Evolutionary conservation across 64 coral and sea anemone genomes (phyloP).

Genomic region (Acropora tenuis): DNA sequence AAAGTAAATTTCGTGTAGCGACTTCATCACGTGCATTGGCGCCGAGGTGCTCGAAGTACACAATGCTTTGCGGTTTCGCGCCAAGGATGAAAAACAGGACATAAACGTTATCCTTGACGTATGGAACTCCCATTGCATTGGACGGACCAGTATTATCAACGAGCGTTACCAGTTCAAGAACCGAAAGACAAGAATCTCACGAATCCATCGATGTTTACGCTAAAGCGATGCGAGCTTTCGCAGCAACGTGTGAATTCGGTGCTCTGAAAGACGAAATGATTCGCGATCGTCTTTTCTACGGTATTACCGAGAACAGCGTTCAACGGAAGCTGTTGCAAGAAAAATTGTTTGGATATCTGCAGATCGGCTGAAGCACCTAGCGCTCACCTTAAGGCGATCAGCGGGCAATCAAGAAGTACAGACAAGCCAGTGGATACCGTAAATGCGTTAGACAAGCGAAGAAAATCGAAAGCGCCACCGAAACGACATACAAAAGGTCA

Average conservation of each 20-base stretch:
- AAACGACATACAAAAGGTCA: neutral
- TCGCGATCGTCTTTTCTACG: neutral
- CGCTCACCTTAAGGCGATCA: constrained; percentile 33
- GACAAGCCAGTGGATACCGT: neutral
- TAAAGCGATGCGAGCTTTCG: constrained; percentile 11
- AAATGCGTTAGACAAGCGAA: neutral
- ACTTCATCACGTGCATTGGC: too few species aligned
- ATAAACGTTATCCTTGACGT: too few species aligned
- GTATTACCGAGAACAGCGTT: neutral
- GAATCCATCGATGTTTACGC: constrained; percentile 23
- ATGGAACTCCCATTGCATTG: constrained; percentile 31
- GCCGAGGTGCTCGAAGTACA: too few species aligned
- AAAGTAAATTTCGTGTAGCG: too few species aligned
- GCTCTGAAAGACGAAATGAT: constrained; percentile 34
- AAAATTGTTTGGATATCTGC: constrained; percentile 36
- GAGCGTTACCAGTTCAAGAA: constrained; percentile 29
- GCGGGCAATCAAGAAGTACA: neutral
- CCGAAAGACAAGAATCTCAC: constrained; percentile 26
- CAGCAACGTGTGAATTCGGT: constrained; percentile 26
- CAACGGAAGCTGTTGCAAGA: constrained; percentile 27
- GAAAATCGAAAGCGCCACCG: constrained; percentile 7
- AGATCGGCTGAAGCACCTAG: constrained; percentile 14
- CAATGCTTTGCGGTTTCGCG: too few species aligned
- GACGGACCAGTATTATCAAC: constrained; percentile 21
- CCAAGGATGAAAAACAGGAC: too few species aligned